These are phyloP conservation scores for Mionectes olivaceus DNA, from an alignment of 2,797 vertebrate species.

Conservation along the genomic window DNA sequence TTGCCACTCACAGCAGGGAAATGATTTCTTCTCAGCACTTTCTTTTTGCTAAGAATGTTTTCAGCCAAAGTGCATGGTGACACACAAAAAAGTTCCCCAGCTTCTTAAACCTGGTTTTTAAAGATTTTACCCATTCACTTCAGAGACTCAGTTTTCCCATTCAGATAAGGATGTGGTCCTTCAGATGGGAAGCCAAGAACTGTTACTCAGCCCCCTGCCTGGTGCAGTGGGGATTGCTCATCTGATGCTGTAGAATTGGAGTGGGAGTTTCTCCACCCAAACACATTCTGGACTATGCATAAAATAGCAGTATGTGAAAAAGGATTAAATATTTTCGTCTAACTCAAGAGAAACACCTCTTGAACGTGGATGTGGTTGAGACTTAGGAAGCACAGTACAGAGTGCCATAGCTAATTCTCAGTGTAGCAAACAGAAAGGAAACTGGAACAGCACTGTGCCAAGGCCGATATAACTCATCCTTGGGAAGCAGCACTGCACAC, in stretches of 20 bases:
- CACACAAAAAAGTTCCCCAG: background rate
- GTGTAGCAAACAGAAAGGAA: background rate
- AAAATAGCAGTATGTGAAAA: background rate
- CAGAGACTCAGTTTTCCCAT: background rate
- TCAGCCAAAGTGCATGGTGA: background rate
- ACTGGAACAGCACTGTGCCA: background rate
- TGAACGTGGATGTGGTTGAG: background rate
- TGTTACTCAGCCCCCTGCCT: background rate
- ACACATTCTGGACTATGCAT: background rate
- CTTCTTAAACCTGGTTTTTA: background rate
- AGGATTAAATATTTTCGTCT: background rate
- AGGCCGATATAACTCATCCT: background rate
- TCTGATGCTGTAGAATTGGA: background rate
- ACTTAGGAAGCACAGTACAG: background rate
- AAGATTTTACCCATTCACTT: background rate
- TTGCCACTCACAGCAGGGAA: constrained; percentile 45
- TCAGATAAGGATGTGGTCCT: background rate
- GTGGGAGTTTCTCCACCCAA: background rate
- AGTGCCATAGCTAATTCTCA: background rate
- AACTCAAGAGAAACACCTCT: background rate
- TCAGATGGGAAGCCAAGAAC: background rate
- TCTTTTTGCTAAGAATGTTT: constrained; percentile 38
- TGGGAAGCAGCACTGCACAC: background rate
- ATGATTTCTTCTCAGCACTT: constrained; percentile 18
- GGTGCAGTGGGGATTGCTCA: background rate